Percentiles rank a stretch among this genome's conserved stretches.
Evolutionary conservation across 1,140 invertebrate species (phyloP).

Genomic region (Lepidurus couesii): DNA sequence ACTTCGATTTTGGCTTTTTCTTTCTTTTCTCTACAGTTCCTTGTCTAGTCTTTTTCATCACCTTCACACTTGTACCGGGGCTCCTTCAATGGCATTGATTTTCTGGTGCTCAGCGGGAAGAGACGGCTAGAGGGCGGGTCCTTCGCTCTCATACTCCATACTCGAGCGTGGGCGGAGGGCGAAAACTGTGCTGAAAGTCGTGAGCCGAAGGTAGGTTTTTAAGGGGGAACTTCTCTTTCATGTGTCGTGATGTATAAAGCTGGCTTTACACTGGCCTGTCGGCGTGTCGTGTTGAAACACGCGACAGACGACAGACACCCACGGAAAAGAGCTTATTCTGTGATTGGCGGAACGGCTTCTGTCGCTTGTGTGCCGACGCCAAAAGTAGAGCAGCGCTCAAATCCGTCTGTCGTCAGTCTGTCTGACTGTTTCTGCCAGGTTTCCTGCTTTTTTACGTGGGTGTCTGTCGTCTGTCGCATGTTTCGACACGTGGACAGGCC

Average conservation of each 20-base stretch:
- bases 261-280: too few species aligned
- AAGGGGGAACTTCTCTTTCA: not conserved
- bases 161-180: not conserved
- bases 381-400: too few species aligned
- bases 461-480: too few species aligned
- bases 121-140: not conserved
- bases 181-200: not conserved
- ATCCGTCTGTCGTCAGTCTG: too few species aligned
- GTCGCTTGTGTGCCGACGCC: too few species aligned
- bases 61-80: not conserved
- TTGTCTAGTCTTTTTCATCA: constrained; percentile 3
- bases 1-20: not conserved
- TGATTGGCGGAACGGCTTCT: too few species aligned
- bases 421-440: too few species aligned
- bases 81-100: constrained; percentile 9
- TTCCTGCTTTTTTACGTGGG: too few species aligned
- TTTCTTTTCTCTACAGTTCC: not conserved
- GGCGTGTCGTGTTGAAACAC: too few species aligned
- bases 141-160: not conserved
- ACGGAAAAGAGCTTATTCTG: too few species aligned
- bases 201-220: not conserved
- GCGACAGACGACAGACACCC: too few species aligned
- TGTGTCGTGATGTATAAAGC: not conserved
- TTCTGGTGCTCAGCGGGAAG: not conserved
- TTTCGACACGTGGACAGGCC: too few species aligned